phyloP scores from a whole-genome alignment of 92 coral and sea anemone genomes.

The Palythoa grandis region DNA sequence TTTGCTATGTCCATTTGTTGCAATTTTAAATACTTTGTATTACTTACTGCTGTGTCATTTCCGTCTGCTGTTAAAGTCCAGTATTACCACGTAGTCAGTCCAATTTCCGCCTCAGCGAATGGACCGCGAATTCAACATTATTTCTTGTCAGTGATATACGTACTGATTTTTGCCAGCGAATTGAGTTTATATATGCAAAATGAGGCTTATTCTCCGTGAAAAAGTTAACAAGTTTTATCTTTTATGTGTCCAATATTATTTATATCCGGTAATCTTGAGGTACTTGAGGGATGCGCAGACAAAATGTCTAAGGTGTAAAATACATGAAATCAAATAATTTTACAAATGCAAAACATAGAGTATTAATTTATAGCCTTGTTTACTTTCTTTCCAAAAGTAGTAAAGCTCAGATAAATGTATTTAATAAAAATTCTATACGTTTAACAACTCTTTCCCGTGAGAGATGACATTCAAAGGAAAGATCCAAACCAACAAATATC shows the following conservation, averaged over 20 bases:
- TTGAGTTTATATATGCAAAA: not conserved
- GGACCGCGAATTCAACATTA: not conserved
- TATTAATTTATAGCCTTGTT: not conserved
- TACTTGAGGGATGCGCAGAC: not conserved
- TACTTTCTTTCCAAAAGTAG: not conserved
- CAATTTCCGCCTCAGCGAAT: not conserved
- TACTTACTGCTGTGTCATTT: conserved; percentile 19
- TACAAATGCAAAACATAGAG: too few relatives aligned
- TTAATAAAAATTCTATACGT: too few relatives aligned
- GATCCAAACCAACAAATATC: too few relatives aligned
- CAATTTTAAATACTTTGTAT: not conserved
- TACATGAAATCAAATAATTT: too few relatives aligned
- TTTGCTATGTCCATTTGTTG: not conserved
- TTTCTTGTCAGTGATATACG: not conserved
- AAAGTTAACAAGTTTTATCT: not conserved
- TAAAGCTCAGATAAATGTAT: not conserved
- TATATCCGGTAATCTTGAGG: not conserved
- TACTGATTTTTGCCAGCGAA: not conserved
- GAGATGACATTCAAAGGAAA: too few relatives aligned
- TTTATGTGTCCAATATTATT: not conserved
- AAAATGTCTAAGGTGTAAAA: not conserved
- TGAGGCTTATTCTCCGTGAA: not conserved
- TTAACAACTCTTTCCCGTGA: too few relatives aligned
- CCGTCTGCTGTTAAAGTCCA: not conserved
- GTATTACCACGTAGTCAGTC: not conserved